Percentiles rank a stretch among this genome's conserved stretches.
phyloP scores from a whole-genome alignment of 2,113 vertebrate genomes.

The Zosterops borbonicus region DNA sequence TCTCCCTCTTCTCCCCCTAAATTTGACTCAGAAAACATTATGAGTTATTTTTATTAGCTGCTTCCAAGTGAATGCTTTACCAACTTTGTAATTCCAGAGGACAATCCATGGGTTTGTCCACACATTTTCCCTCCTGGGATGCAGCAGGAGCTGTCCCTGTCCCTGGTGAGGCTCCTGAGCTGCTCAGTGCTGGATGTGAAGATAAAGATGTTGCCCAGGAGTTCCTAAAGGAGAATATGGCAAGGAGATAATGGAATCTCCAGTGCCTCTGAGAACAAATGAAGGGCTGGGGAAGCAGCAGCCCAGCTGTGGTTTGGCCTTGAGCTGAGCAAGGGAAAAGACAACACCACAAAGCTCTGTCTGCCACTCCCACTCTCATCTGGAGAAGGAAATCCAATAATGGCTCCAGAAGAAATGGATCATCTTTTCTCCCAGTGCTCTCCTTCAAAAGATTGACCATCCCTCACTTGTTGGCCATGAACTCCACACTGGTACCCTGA shows the following conservation, averaged over 20 bases:
- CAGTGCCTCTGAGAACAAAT: not conserved
- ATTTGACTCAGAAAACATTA: not conserved
- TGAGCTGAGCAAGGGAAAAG: not conserved
- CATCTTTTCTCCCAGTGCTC: not conserved
- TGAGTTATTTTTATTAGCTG: not conserved
- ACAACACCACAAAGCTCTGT: not conserved
- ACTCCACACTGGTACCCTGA: not conserved
- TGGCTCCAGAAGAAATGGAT: not conserved
- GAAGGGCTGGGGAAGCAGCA: too few relatives aligned
- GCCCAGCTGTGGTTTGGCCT: not conserved
- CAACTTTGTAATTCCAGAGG: not conserved
- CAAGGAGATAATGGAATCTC: not conserved
- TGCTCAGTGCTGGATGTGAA: not conserved
- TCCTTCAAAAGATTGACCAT: not conserved
- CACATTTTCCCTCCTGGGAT: not conserved
- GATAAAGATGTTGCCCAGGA: not conserved
- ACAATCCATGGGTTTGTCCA: not conserved
- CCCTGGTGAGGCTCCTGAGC: not conserved
- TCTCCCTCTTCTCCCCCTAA: not conserved
- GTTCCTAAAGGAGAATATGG: not conserved
- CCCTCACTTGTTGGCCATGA: rapidly evolving
- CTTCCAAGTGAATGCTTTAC: not conserved
- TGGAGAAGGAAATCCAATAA: not conserved
- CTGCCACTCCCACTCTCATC: not conserved
- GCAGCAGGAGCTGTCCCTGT: not conserved